Percentiles rank a stretch among this genome's conserved stretches.
These are phyloP conservation scores for Dexiosoma caninum DNA, from an alignment of 2,888 invertebrate genomes.

Conservation along the genomic window DNA sequence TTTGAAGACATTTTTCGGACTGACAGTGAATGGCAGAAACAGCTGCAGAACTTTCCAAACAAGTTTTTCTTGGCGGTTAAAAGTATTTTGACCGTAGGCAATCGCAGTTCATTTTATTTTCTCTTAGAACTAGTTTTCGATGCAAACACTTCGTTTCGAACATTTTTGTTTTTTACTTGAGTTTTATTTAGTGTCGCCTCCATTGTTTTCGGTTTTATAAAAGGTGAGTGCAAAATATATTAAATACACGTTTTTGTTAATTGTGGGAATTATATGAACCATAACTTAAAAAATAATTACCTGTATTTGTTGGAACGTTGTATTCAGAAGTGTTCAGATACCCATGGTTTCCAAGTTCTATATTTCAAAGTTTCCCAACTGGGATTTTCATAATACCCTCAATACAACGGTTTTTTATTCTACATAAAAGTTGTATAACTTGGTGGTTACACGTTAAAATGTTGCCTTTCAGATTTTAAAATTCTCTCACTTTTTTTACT, in stretches of 20 bases:
- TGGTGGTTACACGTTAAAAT: too few species aligned
- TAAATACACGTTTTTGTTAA: not conserved
- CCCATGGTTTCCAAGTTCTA: not conserved
- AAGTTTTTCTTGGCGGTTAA: not conserved
- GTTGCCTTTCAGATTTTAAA: too few species aligned
- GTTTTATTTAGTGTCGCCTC: not conserved
- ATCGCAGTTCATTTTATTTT: not conserved
- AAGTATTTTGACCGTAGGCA: not conserved
- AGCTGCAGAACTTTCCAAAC: not conserved
- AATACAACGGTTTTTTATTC: not conserved
- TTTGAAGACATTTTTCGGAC: slow-evolving; percentile 24
- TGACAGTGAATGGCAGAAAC: slow-evolving; percentile 24
- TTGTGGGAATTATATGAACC: too few species aligned
- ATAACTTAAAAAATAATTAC: too few species aligned
- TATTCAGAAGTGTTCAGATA: too few species aligned
- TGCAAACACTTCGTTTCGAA: too few species aligned
- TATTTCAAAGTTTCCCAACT: not conserved
- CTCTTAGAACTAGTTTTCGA: too few species aligned
- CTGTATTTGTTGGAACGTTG: too few species aligned
- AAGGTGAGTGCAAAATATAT: slow-evolving; percentile 37
- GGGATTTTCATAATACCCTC: not conserved
- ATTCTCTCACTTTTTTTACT: too few species aligned
- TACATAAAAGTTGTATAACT: too few species aligned
- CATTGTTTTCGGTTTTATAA: not conserved
- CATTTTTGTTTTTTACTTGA: not conserved